Evolutionary conservation across 2,888 invertebrate species (phyloP).

Genomic region (Acleris cristana): DNA sequence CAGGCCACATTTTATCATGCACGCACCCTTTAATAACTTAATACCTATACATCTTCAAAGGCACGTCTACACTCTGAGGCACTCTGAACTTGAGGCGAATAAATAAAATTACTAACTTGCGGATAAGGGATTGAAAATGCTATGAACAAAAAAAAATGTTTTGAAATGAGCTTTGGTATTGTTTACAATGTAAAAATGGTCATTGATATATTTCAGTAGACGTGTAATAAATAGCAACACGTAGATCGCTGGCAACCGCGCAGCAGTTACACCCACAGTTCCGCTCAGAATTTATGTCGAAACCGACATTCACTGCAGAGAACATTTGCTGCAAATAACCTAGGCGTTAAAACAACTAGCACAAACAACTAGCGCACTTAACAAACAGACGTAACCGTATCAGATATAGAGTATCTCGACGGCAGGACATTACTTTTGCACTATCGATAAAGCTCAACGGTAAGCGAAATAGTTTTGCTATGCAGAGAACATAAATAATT

Average conservation of each 20-base stretch:
- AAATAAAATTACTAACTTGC: neutral
- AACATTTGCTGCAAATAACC: constrained; percentile 80
- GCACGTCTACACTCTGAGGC: neutral
- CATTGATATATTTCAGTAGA: constrained; percentile 68
- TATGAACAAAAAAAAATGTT: neutral
- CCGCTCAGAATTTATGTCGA: constrained; percentile 80
- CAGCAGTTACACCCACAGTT: constrained; percentile 81
- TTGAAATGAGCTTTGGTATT: constrained; percentile 46
- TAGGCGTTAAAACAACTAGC: constrained; percentile 82
- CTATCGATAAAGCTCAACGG: constrained; percentile 83
- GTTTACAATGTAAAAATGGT: constrained; percentile 58
- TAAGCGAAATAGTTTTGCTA: constrained; percentile 81
- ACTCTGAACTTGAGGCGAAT: constrained; percentile 9
- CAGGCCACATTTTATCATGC: constrained; percentile 29
- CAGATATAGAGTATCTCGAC: constrained; percentile 80
- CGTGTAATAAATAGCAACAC: constrained; percentile 72
- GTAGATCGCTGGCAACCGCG: constrained; percentile 64
- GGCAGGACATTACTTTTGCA: constrained; percentile 79
- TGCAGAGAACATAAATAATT: constrained; percentile 81
- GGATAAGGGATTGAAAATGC: neutral
- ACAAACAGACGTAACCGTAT: constrained; percentile 83
- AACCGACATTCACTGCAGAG: constrained; percentile 77
- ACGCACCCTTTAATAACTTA: constrained; percentile 38
- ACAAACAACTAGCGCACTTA: constrained; percentile 80
- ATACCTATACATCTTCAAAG: constrained; percentile 23